These are phyloP conservation scores for Grallaria varia DNA, from an alignment of 2,113 vertebrate genomes.

Conservation along the genomic window DNA sequence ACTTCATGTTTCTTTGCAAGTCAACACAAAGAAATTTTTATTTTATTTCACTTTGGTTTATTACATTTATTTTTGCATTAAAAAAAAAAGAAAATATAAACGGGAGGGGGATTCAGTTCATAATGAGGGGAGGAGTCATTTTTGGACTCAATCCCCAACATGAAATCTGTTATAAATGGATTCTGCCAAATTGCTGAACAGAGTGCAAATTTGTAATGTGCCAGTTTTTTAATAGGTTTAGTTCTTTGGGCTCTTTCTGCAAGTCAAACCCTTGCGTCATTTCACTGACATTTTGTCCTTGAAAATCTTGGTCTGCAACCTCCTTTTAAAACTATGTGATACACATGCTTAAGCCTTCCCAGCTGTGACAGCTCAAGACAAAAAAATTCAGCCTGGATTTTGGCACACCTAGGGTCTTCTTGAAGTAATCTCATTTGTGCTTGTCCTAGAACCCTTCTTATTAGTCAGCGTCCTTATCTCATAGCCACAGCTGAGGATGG, in stretches of 20 bases:
- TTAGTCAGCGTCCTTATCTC: constrained; percentile 71
- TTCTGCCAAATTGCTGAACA: constrained; percentile 76
- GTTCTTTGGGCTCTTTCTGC: constrained; percentile 60
- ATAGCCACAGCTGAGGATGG: constrained; percentile 48
- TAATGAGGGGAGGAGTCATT: constrained; percentile 73
- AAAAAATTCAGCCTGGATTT: constrained; percentile 53
- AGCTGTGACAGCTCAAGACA: constrained; percentile 50
- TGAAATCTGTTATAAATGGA: constrained; percentile 75
- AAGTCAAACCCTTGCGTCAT: constrained; percentile 59
- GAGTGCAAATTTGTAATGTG: constrained; percentile 61
- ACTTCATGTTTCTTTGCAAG: constrained; percentile 1
- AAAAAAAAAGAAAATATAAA: too few species aligned
- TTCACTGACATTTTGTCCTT: constrained; percentile 66
- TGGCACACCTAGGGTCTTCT: constrained; percentile 57
- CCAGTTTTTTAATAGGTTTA: constrained; percentile 75
- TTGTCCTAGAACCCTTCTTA: constrained; percentile 60
- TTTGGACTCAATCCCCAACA: constrained; percentile 68
- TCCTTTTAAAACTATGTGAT: not conserved
- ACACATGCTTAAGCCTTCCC: constrained; percentile 36
- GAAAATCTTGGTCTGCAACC: constrained; percentile 40
- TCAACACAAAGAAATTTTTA: not conserved
- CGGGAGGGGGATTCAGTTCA: constrained; percentile 20
- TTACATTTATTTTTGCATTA: not conserved
- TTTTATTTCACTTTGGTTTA: not conserved
- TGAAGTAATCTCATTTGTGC: constrained; percentile 70